These are phyloP conservation scores for Tetramorium parvispinum DNA, from an alignment of 1,140 invertebrate species.

Conservation along the genomic window DNA sequence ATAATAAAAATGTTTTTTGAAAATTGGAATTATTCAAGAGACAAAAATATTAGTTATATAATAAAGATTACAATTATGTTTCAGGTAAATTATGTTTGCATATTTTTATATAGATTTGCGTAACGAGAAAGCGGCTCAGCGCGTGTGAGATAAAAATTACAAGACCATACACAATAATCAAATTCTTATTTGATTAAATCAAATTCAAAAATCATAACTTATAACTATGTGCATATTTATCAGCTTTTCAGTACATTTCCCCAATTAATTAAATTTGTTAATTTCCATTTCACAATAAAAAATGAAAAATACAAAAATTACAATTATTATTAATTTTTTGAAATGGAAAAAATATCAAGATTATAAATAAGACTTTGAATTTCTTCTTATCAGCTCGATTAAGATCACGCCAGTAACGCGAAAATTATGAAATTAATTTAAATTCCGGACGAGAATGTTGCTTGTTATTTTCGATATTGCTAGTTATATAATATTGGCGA, in stretches of 20 bases:
- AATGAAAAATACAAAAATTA: not conserved
- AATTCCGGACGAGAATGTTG: not conserved
- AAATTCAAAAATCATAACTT: not conserved
- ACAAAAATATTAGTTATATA: not conserved
- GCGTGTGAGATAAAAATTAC: not conserved
- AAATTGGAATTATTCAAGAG: not conserved
- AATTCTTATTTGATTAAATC: no score
- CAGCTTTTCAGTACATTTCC: not conserved
- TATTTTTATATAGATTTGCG: not conserved
- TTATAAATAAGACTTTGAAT: not conserved
- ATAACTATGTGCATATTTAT: not conserved
- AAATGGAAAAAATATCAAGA: not conserved
- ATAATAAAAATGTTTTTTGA: conserved; percentile 30
- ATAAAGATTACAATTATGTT: conserved; percentile 3
- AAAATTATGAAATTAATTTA: conserved; percentile 26
- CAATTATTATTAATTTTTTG: not conserved
- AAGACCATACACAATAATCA: not conserved
- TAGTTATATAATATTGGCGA: conserved; percentile 2
- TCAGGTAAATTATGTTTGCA: not conserved
- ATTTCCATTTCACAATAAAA: not conserved
- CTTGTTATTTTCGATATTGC: not conserved
- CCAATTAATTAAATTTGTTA: not conserved
- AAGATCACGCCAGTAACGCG: not conserved
- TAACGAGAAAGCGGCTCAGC: not conserved
- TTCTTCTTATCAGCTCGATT: not conserved